Evolutionary conservation across 2,888 invertebrate species (phyloP).

Genomic region (Punctoribates punctum): DNA sequence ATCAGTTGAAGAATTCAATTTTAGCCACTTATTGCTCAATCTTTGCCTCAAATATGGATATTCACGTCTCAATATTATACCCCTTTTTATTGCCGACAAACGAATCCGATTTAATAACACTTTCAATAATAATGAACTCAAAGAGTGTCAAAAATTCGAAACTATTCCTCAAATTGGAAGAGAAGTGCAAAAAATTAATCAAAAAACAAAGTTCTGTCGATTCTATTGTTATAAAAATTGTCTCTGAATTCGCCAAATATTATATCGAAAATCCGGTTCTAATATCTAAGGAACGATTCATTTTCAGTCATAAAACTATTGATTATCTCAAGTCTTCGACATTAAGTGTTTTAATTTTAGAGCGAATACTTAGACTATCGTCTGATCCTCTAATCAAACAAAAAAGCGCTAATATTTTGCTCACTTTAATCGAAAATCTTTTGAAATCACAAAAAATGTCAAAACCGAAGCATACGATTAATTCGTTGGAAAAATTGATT

Average conservation of each 20-base stretch:
- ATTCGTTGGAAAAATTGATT: constrained; percentile 55
- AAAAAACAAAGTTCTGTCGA: neutral
- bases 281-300: neutral
- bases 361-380: neutral
- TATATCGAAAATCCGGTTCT: neutral
- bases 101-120: neutral
- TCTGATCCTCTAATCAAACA: neutral
- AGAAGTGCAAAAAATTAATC: neutral
- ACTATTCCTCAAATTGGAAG: neutral
- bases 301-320: neutral
- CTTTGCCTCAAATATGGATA: neutral
- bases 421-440: constrained; percentile 48
- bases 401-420: constrained; percentile 48
- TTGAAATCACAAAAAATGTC: neutral
- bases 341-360: constrained; percentile 18
- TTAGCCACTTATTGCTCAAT: constrained; percentile 14
- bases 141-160: neutral
- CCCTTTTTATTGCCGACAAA: constrained; percentile 11
- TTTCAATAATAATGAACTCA: neutral
- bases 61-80: neutral
- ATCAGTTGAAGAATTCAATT: constrained; percentile 10
- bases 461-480: constrained; percentile 51
- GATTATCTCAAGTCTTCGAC: neutral
- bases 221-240: neutral
- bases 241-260: constrained; percentile 5